Evolutionary conservation across 2,888 invertebrate species (phyloP).

Genomic region (Thymelicus acteon): DNA sequence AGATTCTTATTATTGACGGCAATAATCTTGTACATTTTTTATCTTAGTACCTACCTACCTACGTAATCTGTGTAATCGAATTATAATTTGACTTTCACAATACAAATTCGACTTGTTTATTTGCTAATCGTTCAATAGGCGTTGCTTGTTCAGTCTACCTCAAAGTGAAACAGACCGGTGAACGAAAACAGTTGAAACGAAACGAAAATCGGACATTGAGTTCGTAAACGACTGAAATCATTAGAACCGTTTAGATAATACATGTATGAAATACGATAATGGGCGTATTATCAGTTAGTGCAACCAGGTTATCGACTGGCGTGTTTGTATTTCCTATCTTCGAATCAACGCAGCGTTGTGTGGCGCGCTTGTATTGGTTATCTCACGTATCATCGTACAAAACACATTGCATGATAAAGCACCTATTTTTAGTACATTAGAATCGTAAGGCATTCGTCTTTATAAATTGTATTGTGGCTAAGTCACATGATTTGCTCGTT

Average conservation of each 20-base stretch:
- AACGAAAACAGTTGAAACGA: slow-evolving; percentile 25
- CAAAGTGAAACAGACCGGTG: slow-evolving; percentile 32
- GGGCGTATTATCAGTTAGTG: slow-evolving; percentile 64
- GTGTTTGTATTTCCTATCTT: slow-evolving; percentile 76
- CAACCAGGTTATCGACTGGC: slow-evolving; percentile 79
- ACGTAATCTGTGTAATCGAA: slow-evolving; percentile 34
- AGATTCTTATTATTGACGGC: slow-evolving; percentile 11
- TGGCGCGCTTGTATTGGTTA: slow-evolving; percentile 57
- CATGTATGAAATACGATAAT: slow-evolving; percentile 29
- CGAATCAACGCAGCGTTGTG: slow-evolving; percentile 64
- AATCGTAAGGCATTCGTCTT: slow-evolving; percentile 18
- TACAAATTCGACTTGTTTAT: slow-evolving; percentile 33
- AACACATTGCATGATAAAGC: slow-evolving; percentile 63
- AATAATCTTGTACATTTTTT: slow-evolving; percentile 20
- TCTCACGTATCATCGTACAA: slow-evolving; percentile 62
- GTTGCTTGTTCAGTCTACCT: slow-evolving; percentile 12
- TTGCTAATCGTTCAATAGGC: slow-evolving; percentile 27
- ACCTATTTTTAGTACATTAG: slow-evolving; percentile 62
- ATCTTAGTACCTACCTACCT: slow-evolving; percentile 6
- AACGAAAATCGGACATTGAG: slow-evolving; percentile 14
- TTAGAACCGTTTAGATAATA: slow-evolving; percentile 46
- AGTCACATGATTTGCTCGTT: slow-evolving; percentile 32
- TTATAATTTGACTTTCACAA: slow-evolving; percentile 33
- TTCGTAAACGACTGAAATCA: slow-evolving; percentile 39
- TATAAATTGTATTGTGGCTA: slow-evolving; percentile 14